Base-by-base conservation (phyloP, 1,140 invertebrate genomes). In the Venturia canescens region DNA sequence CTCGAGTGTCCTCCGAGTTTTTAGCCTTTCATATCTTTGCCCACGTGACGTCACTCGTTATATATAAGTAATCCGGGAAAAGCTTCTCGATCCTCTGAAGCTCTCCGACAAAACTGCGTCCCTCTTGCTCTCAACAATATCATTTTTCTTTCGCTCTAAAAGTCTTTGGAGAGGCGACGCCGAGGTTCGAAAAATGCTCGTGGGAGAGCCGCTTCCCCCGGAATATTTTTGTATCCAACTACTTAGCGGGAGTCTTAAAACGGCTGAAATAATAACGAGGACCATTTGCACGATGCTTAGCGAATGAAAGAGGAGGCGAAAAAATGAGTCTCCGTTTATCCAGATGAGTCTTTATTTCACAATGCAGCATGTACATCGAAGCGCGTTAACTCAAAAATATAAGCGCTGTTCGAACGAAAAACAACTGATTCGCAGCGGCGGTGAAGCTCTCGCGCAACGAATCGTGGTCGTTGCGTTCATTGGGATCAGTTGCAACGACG, bases 281-380 rank as follows among this genome's bases (percentile, higher is more conserved):
- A 44, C 7, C 38, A 13, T 44, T 34, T 34, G 3, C 13, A 44
- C 38, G 38, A 3, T 44, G 3, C 13, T 44, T n/a, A n/a, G n/a
- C n/a, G n/a, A n/a, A n/a, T n/a, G 2, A 53, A 53, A 53, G n/a
- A 53, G 18, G 50, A 9, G 18, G 38, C 16, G 4, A 53, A n/a
- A 53, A 53, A 13, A 50, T 16, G 18, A 57, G 11, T 4, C 5
- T 4, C 13, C 6, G 3, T 77, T 66, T 66, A 66, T 60, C 34
- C 75, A 77, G 57, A 77, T 77, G 57, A 53, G 63, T 77, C n/a
- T 77, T 77, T 77, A 77, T 77, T 77, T 77, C 75, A 77, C 75
- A 77, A 77, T 48, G 75, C 34, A 66, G n/a, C 34, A 27, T 77
- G 57, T 77, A 77, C 57, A 77, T 77, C 75, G 75, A 31, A 77